Base-by-base conservation (phyloP, 2,888 invertebrate species). In the Imbricaverruca yamaguchii region DNA sequence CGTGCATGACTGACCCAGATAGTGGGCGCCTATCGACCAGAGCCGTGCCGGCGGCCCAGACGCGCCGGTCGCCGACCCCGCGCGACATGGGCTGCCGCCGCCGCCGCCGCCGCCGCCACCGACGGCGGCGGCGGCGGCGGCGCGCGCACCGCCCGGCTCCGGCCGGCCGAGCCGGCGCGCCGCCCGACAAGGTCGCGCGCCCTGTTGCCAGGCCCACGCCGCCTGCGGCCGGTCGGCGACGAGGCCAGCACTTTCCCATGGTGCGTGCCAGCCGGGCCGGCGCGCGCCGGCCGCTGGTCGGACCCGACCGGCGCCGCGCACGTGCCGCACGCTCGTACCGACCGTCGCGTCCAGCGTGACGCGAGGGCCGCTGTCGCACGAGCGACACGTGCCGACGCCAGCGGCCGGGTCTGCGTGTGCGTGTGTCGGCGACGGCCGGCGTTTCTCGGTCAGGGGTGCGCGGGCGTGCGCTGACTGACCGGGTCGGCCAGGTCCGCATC, bases 11-110 rank as follows among this genome's bases (percentile, higher is more conserved):
- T 25, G 69, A 25, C 69, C 69, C 69, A 69, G 69, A 69, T 69
- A 25, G 25, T 21, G n/a, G 69, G 69, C 69, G 39, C 69, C 39
- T 69, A 69, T 69, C 69, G 69, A 69, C 69, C 69, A 18, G 18
- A 18, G 18, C 18, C 39, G 15, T 15, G 69, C 39, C 69, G 69
- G 69, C 69, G 13, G 69, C 6, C 67, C 69, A 69, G 69, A 69
- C 69, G 69, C 18, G 56, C 56, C 80, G 61, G 80, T 59, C 80
- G 25, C 57, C 80, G 57, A 61, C 80, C 61, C 57, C 15, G 23
- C 25, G 25, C 18, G 39, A 12, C 56, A 56, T 55, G 80, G 80
- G 56, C 23, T 25, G 7, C 59, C 57, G 56, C 9, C 80, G 56
- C 61, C 21, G 80, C n/a, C 61, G 39, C 21, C 23, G 61, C 53